A percentile compares a stretch with the other conserved stretches of the same genome.
Evolutionary conservation across 2,113 vertebrate genomes (phyloP).

Genomic region (Oryzias javanicus): DNA sequence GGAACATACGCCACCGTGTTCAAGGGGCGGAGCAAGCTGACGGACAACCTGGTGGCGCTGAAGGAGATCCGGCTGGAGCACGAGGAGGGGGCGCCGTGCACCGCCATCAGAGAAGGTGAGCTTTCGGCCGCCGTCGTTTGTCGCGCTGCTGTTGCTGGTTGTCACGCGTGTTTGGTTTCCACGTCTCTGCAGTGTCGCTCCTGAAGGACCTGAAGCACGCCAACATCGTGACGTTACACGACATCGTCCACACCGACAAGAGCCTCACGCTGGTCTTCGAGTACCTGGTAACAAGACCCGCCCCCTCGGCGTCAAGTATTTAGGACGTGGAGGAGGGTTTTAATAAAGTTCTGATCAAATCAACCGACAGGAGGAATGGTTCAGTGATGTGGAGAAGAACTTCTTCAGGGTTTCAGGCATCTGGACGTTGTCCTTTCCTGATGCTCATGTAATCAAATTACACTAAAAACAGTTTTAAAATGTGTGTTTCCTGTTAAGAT

Average conservation of each 20-base stretch:
- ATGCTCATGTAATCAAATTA: no score
- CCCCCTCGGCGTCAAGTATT: no score
- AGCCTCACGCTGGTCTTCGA: conserved; percentile 98
- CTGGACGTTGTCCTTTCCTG: no score
- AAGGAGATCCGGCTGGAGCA: conserved; percentile 98
- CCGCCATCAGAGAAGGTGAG: conserved; percentile 96
- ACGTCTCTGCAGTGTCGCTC: conserved; percentile 84
- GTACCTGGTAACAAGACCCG: conserved; percentile 85
- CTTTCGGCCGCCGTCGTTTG: neutral
- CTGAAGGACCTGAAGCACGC: conserved; percentile 99
- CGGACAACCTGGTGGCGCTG: conserved; percentile 96
- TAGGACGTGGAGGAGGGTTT: no score
- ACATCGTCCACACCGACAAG: conserved; percentile 98
- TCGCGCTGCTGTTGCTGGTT: no score
- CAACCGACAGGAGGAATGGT: no score
- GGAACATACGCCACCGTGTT: conserved; percentile 98
- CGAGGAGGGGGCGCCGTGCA: conserved; percentile 96
- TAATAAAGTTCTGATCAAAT: no score
- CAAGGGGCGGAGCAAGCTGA: conserved; percentile 97
- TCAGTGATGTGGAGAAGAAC: no score
- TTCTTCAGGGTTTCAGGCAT: no score
- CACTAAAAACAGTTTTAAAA: no score
- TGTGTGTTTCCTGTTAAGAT: no score
- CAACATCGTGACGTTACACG: conserved; percentile 97
- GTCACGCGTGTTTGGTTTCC: neutral